Evolutionary conservation across 1,140 invertebrate species (phyloP).

Genomic region (Drosophila guanche): DNA sequence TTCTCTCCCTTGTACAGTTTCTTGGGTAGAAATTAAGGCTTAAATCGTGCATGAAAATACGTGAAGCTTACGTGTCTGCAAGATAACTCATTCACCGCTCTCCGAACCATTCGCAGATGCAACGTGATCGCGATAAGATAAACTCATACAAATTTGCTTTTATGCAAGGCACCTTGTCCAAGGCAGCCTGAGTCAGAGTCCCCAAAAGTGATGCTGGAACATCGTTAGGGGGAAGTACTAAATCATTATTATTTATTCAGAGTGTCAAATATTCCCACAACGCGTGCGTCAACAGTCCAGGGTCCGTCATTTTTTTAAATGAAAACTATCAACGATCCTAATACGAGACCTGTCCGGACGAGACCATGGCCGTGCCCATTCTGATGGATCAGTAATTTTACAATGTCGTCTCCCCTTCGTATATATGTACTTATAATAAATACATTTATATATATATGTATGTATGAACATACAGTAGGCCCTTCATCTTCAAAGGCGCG

Average conservation of each 20-base stretch:
- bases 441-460: not conserved
- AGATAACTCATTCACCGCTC: conserved; percentile 16
- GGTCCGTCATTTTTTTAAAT: conserved; percentile 77
- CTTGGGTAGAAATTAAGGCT: conserved; percentile 69
- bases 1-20: conserved; percentile 35
- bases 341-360: not conserved
- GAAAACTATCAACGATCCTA: conserved; percentile 71
- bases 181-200: not conserved
- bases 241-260: conserved; percentile 75
- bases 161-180: conserved; percentile 61
- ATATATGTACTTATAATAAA: conserved; percentile 12
- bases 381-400: conserved; percentile 64
- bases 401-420: conserved; percentile 58
- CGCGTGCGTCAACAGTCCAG: conserved; percentile 72
- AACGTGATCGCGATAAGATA: conserved; percentile 80
- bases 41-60: conserved; percentile 82
- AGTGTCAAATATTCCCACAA: conserved; percentile 73
- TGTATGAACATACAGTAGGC: not conserved
- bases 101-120: conserved; percentile 51
- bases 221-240: conserved; percentile 35
- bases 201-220: not conserved
- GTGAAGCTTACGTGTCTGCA: conserved; percentile 75
- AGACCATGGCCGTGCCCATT: conserved; percentile 1
- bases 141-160: conserved; percentile 79
- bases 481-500: conserved; percentile 4